A percentile compares a stretch with the other conserved stretches of the same genome.
Conservation (phyloP, 2,888 invertebrate genomes). For the Lottia scabra region DNA sequence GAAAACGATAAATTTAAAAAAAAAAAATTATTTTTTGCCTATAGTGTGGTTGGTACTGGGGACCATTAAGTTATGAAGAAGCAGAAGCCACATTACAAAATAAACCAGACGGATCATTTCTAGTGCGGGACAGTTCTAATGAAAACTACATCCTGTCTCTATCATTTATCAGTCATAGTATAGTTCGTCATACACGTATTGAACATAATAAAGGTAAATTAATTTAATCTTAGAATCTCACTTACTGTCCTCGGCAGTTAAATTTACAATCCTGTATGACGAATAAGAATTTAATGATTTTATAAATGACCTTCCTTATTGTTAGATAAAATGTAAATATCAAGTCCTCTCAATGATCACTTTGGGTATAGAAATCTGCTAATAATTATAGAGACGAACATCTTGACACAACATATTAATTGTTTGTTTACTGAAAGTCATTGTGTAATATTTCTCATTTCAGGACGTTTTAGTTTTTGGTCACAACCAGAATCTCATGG, state of each 20-base stretch:
- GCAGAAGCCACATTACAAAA: conserved; percentile 79
- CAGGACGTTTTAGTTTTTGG: conserved; percentile 82
- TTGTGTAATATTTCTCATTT: conserved; percentile 7
- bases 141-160: conserved; percentile 79
- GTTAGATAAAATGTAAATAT: too few relatives aligned
- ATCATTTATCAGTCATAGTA: conserved; percentile 78
- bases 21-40: too few relatives aligned
- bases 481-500: conserved; percentile 68
- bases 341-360: too few relatives aligned
- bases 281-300: too few relatives aligned
- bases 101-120: conserved; percentile 81
- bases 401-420: too few relatives aligned
- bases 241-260: not conserved
- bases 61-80: conserved; percentile 79
- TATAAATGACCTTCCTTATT: too few relatives aligned
- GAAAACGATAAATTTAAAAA: too few relatives aligned
- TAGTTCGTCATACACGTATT: conserved; percentile 81
- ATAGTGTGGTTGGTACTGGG: conserved; percentile 82
- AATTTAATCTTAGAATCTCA: not conserved
- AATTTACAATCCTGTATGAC: not conserved
- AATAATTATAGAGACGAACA: too few relatives aligned
- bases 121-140: conserved; percentile 83
- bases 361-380: too few relatives aligned
- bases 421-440: too few relatives aligned
- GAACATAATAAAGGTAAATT: conserved; percentile 78